Evolutionary conservation across 1,140 invertebrate species (phyloP).

Genomic region (Bradynema listronoti): DNA sequence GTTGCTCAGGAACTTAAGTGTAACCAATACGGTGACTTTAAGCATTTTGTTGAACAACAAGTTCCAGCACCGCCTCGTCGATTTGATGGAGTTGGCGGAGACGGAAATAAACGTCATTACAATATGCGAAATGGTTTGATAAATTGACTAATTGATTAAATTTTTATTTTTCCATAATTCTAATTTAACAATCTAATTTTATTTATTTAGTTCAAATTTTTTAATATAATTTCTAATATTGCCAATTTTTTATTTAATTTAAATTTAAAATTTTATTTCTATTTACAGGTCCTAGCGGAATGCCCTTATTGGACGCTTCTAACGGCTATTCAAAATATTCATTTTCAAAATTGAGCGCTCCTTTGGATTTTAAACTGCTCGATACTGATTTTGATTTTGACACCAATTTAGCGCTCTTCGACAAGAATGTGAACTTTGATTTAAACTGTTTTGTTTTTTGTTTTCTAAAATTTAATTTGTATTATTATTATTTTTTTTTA

Average conservation of each 20-base stretch:
- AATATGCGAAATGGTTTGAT: too few relatives aligned
- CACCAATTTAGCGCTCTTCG: conserved; percentile 48
- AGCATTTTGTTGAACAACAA: conserved; percentile 34
- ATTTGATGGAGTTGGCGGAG: too few relatives aligned
- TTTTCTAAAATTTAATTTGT: conserved; percentile 11
- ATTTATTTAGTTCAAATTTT: too few relatives aligned
- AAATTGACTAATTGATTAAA: too few relatives aligned
- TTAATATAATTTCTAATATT: background rate
- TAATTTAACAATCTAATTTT: too few relatives aligned
- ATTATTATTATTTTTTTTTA: too few relatives aligned
- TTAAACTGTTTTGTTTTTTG: conserved; percentile 6
- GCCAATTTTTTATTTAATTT: too few relatives aligned
- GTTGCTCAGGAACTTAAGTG: conserved; percentile 5
- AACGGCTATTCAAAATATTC: conserved; percentile 46
- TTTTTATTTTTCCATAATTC: too few relatives aligned
- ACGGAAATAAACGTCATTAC: too few relatives aligned
- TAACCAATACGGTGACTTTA: conserved; percentile 29
- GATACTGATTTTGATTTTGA: conserved; percentile 51
- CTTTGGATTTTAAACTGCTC: conserved; percentile 44
- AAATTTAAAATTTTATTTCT: too few relatives aligned
- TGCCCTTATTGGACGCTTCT: conserved; percentile 31
- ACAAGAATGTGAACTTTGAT: conserved; percentile 35
- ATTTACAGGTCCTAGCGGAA: conserved; percentile 43
- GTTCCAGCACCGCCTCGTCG: conserved; percentile 19
- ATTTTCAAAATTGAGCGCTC: conserved; percentile 12